Conservation (phyloP, 1,140 invertebrate species). For the Caerostris darwini region DNA sequence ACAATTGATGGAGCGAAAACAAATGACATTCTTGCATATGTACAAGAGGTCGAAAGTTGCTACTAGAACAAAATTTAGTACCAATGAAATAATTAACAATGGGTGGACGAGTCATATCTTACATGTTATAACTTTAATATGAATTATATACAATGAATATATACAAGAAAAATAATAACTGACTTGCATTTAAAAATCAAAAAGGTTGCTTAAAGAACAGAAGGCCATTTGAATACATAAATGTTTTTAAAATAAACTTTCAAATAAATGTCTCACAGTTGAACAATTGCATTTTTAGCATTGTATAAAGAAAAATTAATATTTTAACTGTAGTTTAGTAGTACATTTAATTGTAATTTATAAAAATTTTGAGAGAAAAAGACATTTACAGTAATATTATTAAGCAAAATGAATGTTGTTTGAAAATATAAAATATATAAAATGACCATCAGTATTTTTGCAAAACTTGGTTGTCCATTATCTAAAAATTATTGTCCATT, state of each 20-base stretch:
- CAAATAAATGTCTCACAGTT: too few species aligned
- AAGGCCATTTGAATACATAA: background rate
- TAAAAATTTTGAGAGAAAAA: too few species aligned
- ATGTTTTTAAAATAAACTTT: background rate
- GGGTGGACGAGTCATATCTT: slow-evolving; percentile 63
- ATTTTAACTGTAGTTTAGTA: too few species aligned
- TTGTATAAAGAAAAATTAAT: too few species aligned
- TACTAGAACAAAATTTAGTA: background rate
- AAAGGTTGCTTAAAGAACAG: background rate
- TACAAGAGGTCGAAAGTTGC: slow-evolving; percentile 43
- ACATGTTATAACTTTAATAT: slow-evolving; percentile 24
- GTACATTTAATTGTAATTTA: too few species aligned
- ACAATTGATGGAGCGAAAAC: background rate
- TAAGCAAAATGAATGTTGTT: too few species aligned
- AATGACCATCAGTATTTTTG: too few species aligned
- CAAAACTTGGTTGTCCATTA: too few species aligned
- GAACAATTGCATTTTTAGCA: too few species aligned
- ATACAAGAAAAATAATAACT: slow-evolving; percentile 46
- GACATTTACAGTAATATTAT: too few species aligned
- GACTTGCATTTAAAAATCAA: background rate
- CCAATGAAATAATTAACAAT: slow-evolving; percentile 22
- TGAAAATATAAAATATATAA: too few species aligned
- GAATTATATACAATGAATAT: slow-evolving; percentile 67
- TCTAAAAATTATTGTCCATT: too few species aligned
- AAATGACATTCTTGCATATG: slow-evolving; percentile 37